Conservation (phyloP, 2,797 vertebrate genomes). For the Chelonia mydas region DNA sequence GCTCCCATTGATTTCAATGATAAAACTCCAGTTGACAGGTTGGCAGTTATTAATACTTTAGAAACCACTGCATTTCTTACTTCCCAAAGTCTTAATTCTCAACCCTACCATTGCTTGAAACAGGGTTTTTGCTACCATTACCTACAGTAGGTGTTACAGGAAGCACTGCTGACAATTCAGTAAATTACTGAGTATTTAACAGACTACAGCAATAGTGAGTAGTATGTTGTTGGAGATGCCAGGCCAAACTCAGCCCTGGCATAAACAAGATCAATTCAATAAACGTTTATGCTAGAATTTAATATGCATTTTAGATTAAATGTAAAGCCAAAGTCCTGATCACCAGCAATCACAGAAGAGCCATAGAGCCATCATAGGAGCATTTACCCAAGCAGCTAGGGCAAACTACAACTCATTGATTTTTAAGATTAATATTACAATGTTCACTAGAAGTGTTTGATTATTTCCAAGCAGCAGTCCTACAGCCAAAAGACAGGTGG, state of each 20-base stretch:
- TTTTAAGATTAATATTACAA: too few species aligned
- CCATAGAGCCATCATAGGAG: not conserved
- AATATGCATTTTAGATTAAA: not conserved
- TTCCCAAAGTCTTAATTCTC: not conserved
- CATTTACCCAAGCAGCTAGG: too few species aligned
- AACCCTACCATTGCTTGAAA: not conserved
- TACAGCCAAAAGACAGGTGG: not conserved
- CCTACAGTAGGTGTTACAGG: too few species aligned
- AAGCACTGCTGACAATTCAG: too few species aligned
- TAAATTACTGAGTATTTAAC: too few species aligned
- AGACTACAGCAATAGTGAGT: too few species aligned
- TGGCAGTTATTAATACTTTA: not conserved
- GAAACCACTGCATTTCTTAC: not conserved
- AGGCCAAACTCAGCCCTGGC: not conserved
- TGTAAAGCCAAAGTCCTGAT: not conserved
- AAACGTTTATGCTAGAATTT: not conserved
- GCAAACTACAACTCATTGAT: too few species aligned
- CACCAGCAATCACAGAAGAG: not conserved
- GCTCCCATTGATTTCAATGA: not conserved
- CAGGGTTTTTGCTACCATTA: not conserved
- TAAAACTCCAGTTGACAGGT: too few species aligned
- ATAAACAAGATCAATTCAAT: not conserved
- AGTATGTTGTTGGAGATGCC: not conserved
- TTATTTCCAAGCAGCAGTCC: not conserved
- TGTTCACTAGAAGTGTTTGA: too few species aligned